Percentiles rank a stretch among this genome's conserved stretches.
Evolutionary conservation across 2,797 vertebrate genomes (phyloP).

Genomic region (Neopelma chrysocephalum): DNA sequence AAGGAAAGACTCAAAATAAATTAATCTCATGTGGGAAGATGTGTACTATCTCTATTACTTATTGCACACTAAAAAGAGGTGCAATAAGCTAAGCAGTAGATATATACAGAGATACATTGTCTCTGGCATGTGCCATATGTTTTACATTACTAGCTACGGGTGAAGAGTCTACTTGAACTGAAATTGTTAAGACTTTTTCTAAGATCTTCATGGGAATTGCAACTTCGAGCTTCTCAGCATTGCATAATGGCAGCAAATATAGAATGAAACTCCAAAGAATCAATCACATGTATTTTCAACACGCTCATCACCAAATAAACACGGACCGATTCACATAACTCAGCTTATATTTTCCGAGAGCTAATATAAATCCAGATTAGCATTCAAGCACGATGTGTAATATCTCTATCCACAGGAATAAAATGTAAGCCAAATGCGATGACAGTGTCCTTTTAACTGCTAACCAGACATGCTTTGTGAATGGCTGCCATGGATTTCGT

Average conservation of each 20-base stretch:
- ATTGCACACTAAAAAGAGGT: not conserved
- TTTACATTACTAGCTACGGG: not conserved
- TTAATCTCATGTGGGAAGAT: not conserved
- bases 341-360: not conserved
- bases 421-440: not conserved
- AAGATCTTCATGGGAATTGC: conserved; percentile 38
- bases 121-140: not conserved
- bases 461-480: conserved; percentile 35
- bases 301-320: conserved; percentile 6
- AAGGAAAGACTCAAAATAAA: conserved; percentile 1
- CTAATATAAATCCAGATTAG: conserved; percentile 43
- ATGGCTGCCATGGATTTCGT: conserved; percentile 63
- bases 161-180: not conserved
- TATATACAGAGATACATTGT: not conserved
- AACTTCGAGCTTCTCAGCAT: not conserved
- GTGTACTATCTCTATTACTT: not conserved
- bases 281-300: conserved; percentile 23
- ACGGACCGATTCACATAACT: not conserved
- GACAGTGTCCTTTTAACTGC: conserved; percentile 26
- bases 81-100: not conserved
- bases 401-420: conserved; percentile 12
- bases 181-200: not conserved
- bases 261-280: conserved; percentile 42
- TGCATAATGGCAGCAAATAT: not conserved
- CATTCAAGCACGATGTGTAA: conserved; percentile 3